phyloP scores from a whole-genome alignment of 2,797 vertebrate species.

The Intellagama lesueurii region DNA sequence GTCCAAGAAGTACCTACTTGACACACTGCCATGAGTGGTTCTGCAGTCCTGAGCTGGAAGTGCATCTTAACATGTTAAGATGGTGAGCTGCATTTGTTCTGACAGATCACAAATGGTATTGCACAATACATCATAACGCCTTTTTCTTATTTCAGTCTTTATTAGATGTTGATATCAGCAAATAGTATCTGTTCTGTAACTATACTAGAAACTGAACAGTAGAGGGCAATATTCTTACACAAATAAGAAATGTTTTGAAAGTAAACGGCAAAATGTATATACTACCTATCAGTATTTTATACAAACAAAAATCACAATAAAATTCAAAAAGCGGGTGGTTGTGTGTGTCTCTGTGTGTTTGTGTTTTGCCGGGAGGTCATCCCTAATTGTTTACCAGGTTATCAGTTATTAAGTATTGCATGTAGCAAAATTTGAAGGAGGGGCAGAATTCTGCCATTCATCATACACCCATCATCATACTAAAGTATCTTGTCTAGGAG shows the following conservation, averaged over 20 bases:
- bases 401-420: no score
- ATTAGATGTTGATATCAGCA: not conserved
- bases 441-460: not conserved
- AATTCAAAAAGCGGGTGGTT: not conserved
- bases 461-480: not conserved
- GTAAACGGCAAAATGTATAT: not conserved
- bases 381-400: not conserved
- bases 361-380: not conserved
- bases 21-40: not conserved
- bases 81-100: not conserved
- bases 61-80: not conserved
- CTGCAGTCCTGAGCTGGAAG: not conserved
- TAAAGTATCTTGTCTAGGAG: not conserved
- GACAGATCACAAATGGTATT: not conserved
- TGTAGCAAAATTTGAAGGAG: not conserved
- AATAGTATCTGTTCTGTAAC: not conserved
- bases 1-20: not conserved
- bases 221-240: constrained; percentile 27
- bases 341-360: no score
- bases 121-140: not conserved
- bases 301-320: not conserved
- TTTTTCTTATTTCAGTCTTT: not conserved
- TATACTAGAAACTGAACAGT: not conserved
- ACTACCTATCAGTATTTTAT: not conserved
- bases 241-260: not conserved